Conservation (phyloP, 2,113 vertebrate species). For the Glaucomys volans region DNA sequence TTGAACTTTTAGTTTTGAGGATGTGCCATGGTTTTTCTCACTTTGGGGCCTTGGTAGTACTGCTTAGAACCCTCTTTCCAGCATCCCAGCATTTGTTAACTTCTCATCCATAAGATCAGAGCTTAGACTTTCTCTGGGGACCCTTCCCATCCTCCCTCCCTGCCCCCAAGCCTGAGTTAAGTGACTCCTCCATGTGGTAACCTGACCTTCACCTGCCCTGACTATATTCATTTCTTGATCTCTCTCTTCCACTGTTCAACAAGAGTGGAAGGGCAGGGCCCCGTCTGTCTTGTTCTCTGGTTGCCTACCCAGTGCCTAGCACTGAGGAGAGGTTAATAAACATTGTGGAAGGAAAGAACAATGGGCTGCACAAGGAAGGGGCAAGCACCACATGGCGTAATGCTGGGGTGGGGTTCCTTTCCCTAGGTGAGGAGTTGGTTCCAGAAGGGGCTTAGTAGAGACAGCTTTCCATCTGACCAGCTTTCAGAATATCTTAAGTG, state of each 20-base stretch:
- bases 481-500: not conserved
- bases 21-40: not conserved
- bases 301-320: not conserved
- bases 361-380: not conserved
- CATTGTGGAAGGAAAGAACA: not conserved
- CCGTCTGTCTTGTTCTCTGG: not conserved
- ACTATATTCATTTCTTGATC: not conserved
- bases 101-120: not conserved
- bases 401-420: not conserved
- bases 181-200: not conserved
- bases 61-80: not conserved
- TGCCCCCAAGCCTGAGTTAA: not conserved
- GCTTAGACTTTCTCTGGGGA: not conserved
- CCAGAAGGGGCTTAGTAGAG: not conserved
- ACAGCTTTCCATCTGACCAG: not conserved
- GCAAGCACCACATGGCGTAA: not conserved
- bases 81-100: not conserved
- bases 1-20: not conserved
- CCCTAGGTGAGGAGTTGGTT: not conserved
- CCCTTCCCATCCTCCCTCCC: no score
- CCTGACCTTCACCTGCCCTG: not conserved
- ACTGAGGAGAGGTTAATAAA: not conserved
- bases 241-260: not conserved
- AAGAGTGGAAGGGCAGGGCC: not conserved
- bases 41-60: not conserved